Evolutionary conservation across 2,113 vertebrate genomes (phyloP), one percentile per base, ranked within the genome.

Genomic region (Lates calcarifer): DNA sequence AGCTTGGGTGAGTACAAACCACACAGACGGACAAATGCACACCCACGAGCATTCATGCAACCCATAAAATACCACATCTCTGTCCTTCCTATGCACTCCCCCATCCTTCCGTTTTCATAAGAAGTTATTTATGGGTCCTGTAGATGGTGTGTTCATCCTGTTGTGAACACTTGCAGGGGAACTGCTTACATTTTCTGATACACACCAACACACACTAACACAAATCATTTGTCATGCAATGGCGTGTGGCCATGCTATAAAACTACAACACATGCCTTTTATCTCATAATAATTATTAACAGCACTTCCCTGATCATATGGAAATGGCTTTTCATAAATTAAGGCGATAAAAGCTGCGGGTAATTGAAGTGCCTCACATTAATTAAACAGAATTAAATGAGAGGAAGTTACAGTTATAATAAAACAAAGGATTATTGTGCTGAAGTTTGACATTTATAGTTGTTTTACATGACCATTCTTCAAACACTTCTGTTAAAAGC

Each of bases 1-100:
- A 99, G 98, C 92, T 95, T 99, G 39, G 98, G 98, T 99, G 92
- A 93, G 95, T 65, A 29, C 29, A 58, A 28, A 29, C 13, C 39
- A 53, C 47, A 18, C 66, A 69, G 35, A 28, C 22, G 26, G 9
- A 37, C 41, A n/a, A 14, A 29, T 26, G 0, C 55, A 64, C 31
- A 43, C 33, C 41, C 15, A 65, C 65, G 51, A 22, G n/a, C 28
- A 39, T 49, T 55, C 26, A 64, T 12, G 24, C 31, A 22, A 64
- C 20, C 66, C 37, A 7, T n/a, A 56, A 49, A 81, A 51, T 15
- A 31, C 20, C 4, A n/a, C 20, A 6, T 35, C 3, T 5, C 28
- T 0, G 5, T n/a, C 24, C 68, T 49, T 62, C 39, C 53, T 24
- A 2, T 47, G 29, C 7, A 17, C n/a, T 22, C 39, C 61, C 57